These are phyloP conservation scores for Lytechinus pictus DNA, from an alignment of 35 echinoderm and acorn worm species.

Conservation along the genomic window DNA sequence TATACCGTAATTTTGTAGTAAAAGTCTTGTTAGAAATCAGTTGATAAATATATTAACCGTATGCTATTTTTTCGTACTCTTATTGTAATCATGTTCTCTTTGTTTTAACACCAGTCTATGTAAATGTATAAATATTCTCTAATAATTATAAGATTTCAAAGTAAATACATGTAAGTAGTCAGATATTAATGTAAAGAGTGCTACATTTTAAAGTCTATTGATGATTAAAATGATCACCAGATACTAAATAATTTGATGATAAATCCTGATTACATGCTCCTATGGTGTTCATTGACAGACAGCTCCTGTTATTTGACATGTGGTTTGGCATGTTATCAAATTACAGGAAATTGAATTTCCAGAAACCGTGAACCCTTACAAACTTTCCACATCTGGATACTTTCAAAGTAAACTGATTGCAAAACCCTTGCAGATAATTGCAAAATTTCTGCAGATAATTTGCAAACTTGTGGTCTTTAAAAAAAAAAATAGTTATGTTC, in stretches of 20 bases:
- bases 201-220: background rate
- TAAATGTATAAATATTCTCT: background rate
- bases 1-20: too few species aligned
- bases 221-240: background rate
- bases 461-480: too few species aligned
- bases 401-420: background rate
- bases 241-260: background rate
- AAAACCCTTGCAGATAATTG: background rate
- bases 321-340: background rate
- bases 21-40: too few species aligned
- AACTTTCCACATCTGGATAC: background rate
- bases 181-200: too few species aligned
- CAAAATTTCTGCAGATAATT: too few species aligned
- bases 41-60: too few species aligned
- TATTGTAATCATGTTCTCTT: too few species aligned
- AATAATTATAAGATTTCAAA: background rate
- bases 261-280: background rate
- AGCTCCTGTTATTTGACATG: background rate
- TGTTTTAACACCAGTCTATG: too few species aligned
- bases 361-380: background rate
- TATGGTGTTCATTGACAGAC: background rate
- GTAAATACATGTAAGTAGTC: background rate
- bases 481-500: too few species aligned
- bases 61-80: too few species aligned
- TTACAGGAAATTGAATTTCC: background rate